These are phyloP conservation scores for Lagodon rhomboides DNA, from an alignment of 2,797 vertebrate species.

Conservation along the genomic window DNA sequence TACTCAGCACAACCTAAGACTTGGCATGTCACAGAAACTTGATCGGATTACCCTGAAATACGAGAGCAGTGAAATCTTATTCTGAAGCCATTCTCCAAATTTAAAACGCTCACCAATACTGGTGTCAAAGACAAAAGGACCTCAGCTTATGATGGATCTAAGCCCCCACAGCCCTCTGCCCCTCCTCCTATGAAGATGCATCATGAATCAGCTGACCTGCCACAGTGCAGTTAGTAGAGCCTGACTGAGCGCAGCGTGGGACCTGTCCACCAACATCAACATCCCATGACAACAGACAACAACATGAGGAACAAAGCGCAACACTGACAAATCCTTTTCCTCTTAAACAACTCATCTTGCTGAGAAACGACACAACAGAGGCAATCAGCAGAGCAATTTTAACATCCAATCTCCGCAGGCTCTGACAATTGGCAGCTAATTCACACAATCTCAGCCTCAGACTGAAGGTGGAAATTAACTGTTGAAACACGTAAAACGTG, in stretches of 20 bases:
- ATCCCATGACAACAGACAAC: slow-evolving; percentile 36
- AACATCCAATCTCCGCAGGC: slow-evolving; percentile 32
- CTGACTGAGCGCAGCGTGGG: slow-evolving; percentile 56
- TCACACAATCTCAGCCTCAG: slow-evolving; percentile 52
- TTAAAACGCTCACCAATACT: slow-evolving; percentile 26
- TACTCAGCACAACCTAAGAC: slow-evolving; percentile 59
- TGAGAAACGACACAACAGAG: slow-evolving; percentile 14
- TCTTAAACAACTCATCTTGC: slow-evolving; percentile 11
- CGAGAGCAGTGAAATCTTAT: slow-evolving; percentile 45
- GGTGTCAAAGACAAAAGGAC: slow-evolving; percentile 38
- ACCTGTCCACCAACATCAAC: slow-evolving; percentile 62
- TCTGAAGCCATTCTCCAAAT: slow-evolving; percentile 33
- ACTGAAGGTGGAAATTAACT: slow-evolving; percentile 58
- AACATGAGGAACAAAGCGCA: slow-evolving; percentile 4
- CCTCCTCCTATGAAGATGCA: slow-evolving; percentile 36
- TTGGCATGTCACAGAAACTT: slow-evolving; percentile 46
- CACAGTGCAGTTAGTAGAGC: slow-evolving; percentile 44
- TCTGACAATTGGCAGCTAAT: slow-evolving; percentile 43
- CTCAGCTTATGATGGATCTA: slow-evolving; percentile 16
- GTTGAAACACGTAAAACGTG: slow-evolving; percentile 31
- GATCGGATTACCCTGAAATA: slow-evolving; percentile 59
- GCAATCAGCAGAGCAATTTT: slow-evolving; percentile 40
- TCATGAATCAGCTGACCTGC: slow-evolving; percentile 58
- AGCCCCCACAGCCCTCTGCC: slow-evolving; percentile 23
- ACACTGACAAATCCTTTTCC: slow-evolving; percentile 12